These are phyloP conservation scores for Phlogophora meticulosa DNA, from an alignment of 2,888 invertebrate genomes.

Conservation along the genomic window DNA sequence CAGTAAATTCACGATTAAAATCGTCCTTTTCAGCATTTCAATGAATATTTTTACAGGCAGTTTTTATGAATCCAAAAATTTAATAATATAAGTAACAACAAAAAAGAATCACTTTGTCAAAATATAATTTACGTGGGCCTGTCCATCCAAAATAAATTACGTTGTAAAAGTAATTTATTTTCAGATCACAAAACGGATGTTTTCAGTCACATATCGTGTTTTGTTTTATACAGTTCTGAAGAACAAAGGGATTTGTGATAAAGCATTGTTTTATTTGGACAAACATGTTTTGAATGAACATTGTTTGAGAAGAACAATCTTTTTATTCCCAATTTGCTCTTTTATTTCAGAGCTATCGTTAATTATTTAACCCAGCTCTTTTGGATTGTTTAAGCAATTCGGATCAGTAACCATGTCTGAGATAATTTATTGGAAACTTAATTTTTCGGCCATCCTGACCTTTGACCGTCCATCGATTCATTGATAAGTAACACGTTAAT, in stretches of 20 bases:
- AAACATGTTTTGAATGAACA: constrained; percentile 12
- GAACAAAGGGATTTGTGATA: constrained; percentile 24
- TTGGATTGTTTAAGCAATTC: neutral
- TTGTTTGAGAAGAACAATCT: constrained; percentile 9
- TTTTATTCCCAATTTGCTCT: neutral
- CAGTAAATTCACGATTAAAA: no score
- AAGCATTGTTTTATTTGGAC: constrained; percentile 8
- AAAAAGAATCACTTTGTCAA: neutral
- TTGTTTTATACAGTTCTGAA: constrained; percentile 20
- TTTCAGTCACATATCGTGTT: constrained; percentile 9
- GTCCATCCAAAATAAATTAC: neutral
- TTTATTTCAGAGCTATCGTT: neutral
- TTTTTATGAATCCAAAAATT: neutral
- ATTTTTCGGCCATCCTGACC: neutral
- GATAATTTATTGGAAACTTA: neutral
- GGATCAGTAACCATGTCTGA: neutral
- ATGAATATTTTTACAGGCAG: neutral
- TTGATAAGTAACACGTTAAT: neutral
- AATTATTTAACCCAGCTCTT: neutral
- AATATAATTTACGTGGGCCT: neutral
- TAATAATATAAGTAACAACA: no score
- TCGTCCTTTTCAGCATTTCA: neutral
- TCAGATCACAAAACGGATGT: constrained; percentile 21
- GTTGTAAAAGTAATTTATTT: constrained; percentile 8
- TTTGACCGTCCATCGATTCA: neutral